These are phyloP conservation scores for Crocodylus rhombifer DNA, from an alignment of 2,797 vertebrate genomes.

Conservation along the genomic window DNA sequence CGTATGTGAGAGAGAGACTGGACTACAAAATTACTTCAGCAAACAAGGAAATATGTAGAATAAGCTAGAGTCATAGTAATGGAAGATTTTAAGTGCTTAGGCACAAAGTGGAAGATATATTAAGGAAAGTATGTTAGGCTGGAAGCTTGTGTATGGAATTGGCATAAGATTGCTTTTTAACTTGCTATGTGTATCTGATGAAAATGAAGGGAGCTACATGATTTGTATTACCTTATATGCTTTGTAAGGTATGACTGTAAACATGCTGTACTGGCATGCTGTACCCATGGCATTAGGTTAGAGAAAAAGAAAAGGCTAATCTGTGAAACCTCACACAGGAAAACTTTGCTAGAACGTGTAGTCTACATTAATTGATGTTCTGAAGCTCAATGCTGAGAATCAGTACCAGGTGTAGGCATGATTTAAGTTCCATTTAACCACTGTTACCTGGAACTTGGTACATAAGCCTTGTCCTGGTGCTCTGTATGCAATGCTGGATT, in stretches of 20 bases:
- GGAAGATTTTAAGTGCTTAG: slow-evolving; percentile 43
- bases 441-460: background rate
- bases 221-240: background rate
- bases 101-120: slow-evolving; percentile 42
- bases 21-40: background rate
- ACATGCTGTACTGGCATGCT: slow-evolving; percentile 18
- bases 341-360: too few relatives aligned
- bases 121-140: slow-evolving; percentile 37
- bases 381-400: too few relatives aligned
- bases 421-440: background rate
- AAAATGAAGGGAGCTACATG: slow-evolving; percentile 10
- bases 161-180: slow-evolving; percentile 45
- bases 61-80: slow-evolving; percentile 26
- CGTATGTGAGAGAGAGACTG: background rate
- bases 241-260: background rate
- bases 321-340: background rate
- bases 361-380: too few relatives aligned
- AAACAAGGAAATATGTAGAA: slow-evolving; percentile 57
- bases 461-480: background rate
- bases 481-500: background rate
- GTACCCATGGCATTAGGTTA: background rate
- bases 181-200: slow-evolving; percentile 6
- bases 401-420: too few relatives aligned
- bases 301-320: background rate
- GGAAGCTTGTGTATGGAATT: slow-evolving; percentile 53